phyloP scores from a whole-genome alignment of 64 coral and sea anemone genomes.

The Montipora efflorescens region DNA sequence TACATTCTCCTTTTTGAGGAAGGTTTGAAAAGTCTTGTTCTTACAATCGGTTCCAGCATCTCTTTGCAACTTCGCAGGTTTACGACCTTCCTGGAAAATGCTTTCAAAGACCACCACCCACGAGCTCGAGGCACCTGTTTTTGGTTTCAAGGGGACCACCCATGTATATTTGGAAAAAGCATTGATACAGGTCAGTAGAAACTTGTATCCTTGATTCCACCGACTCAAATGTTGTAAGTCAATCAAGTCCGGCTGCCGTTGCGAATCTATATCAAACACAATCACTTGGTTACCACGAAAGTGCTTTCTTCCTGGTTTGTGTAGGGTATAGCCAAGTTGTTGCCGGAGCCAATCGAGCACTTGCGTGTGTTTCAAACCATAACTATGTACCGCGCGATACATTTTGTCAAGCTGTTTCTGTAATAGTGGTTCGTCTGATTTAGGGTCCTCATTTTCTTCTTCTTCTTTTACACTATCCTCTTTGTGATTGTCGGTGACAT shows the following conservation, averaged over 20 bases:
- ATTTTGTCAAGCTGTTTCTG: neutral
- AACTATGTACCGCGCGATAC: no score
- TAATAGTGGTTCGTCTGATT: neutral
- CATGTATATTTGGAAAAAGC: neutral
- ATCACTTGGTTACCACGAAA: no score
- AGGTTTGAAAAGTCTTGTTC: constrained; percentile 10
- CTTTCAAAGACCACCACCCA: neutral
- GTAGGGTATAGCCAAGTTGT: no score
- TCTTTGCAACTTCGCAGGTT: neutral
- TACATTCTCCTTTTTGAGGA: neutral
- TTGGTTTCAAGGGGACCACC: constrained; percentile 36
- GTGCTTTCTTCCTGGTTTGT: no score
- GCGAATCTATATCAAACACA: neutral
- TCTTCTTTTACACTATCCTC: neutral
- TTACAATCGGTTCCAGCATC: constrained; percentile 19
- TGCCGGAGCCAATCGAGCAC: no score
- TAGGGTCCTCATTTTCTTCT: neutral
- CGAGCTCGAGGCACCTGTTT: neutral
- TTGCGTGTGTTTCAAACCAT: no score
- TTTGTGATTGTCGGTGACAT: neutral
- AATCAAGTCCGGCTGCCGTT: neutral
- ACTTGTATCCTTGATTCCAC: constrained; percentile 20
- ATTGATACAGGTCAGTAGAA: constrained; percentile 23
- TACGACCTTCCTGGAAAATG: neutral
- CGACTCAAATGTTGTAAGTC: neutral